These are phyloP conservation scores for Orthochromis indermauri DNA, from an alignment of 2,113 vertebrate genomes.

Conservation along the genomic window DNA sequence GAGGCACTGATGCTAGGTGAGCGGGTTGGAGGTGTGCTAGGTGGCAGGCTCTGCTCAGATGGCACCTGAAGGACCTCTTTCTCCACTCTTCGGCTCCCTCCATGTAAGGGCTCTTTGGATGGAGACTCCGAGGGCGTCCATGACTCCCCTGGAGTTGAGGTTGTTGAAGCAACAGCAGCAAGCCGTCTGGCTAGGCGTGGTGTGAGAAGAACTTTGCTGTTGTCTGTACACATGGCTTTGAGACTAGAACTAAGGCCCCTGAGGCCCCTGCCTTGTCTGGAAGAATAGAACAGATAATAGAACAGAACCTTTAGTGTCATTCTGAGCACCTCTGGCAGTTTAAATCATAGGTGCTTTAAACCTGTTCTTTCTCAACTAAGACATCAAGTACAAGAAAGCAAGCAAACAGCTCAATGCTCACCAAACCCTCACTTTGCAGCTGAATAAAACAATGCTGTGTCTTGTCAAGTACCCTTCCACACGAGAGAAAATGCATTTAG, in stretches of 20 bases:
- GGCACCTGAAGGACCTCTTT: slow-evolving; percentile 2
- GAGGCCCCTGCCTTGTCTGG: slow-evolving; percentile 82
- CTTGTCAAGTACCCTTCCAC: too few relatives aligned
- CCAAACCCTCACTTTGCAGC: not conserved
- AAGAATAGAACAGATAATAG: not conserved
- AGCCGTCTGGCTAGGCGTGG: slow-evolving; percentile 82
- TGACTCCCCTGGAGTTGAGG: slow-evolving; percentile 66
- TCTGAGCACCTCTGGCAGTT: not conserved
- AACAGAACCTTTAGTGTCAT: not conserved
- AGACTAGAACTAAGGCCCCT: slow-evolving; percentile 78
- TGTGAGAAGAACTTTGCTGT: slow-evolving; percentile 87
- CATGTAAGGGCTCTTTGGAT: slow-evolving; percentile 74
- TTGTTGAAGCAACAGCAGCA: slow-evolving; percentile 67
- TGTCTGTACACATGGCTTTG: slow-evolving; percentile 75
- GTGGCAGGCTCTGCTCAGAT: slow-evolving; percentile 55
- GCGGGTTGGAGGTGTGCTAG: slow-evolving; percentile 73
- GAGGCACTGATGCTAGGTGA: slow-evolving; percentile 90
- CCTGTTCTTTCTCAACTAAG: not conserved
- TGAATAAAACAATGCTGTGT: too few relatives aligned
- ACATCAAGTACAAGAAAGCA: not conserved
- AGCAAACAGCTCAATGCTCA: not conserved
- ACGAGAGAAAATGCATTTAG: too few relatives aligned
- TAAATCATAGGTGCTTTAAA: not conserved
- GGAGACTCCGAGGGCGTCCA: slow-evolving; percentile 72
- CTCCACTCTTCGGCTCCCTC: slow-evolving; percentile 49